Evolutionary conservation across 1,140 invertebrate species (phyloP).

Genomic region (Antheraea pernyi): DNA sequence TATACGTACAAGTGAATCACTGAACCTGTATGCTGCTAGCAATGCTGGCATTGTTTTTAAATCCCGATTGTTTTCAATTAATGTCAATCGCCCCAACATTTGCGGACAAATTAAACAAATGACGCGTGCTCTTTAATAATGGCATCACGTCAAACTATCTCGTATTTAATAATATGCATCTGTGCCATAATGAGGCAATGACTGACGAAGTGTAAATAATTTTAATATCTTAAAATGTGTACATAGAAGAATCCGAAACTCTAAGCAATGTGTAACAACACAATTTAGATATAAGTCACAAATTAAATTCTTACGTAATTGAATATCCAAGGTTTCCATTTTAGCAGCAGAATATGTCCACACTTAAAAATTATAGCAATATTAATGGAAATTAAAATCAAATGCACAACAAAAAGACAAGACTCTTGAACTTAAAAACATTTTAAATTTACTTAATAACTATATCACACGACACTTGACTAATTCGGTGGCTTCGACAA

Average conservation of each 20-base stretch:
- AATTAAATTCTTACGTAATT: neutral
- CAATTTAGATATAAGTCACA: neutral
- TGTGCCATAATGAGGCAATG: too few relatives aligned
- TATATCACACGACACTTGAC: neutral
- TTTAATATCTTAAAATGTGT: too few relatives aligned
- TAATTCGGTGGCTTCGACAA: slow-evolving; percentile 22
- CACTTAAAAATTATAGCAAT: neutral
- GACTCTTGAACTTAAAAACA: neutral
- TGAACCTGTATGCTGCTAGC: slow-evolving; percentile 41
- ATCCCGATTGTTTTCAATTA: slow-evolving; percentile 57
- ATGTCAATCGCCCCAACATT: slow-evolving; percentile 41
- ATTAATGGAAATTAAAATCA: neutral
- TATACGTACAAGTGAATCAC: slow-evolving; percentile 53
- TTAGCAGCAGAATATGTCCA: neutral
- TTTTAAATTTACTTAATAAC: slow-evolving; percentile 12
- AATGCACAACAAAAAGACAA: neutral
- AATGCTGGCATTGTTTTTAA: slow-evolving; percentile 54
- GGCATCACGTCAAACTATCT: neutral
- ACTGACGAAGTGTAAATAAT: too few relatives aligned
- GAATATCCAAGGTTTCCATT: neutral
- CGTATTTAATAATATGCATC: too few relatives aligned
- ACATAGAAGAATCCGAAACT: neutral
- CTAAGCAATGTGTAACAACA: neutral
- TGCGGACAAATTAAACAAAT: slow-evolving; percentile 48
- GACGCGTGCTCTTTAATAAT: slow-evolving; percentile 30